phyloP scores from a whole-genome alignment of 2,888 invertebrate species.

The Clusia tigrina region DNA sequence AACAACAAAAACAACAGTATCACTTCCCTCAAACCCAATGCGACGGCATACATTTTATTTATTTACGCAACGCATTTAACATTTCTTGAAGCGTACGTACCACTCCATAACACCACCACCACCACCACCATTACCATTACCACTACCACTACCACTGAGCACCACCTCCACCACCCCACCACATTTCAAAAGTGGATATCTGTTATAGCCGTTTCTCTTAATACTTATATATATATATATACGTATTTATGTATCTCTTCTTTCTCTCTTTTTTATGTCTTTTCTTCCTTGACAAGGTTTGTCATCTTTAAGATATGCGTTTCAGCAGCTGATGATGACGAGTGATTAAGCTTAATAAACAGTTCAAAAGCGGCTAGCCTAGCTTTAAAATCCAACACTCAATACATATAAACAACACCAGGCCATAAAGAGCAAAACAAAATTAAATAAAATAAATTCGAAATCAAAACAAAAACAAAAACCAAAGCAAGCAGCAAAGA shows the following conservation, averaged over 20 bases:
- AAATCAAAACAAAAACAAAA: neutral
- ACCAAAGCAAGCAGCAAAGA: neutral
- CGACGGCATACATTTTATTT: neutral
- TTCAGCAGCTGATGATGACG: neutral
- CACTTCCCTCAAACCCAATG: too few relatives aligned
- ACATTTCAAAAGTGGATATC: neutral
- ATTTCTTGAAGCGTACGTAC: too few relatives aligned
- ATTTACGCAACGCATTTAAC: neutral
- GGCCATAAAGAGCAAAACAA: neutral
- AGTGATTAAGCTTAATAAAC: neutral
- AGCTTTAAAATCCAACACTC: too few relatives aligned
- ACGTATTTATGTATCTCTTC: too few relatives aligned
- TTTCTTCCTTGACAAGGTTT: neutral
- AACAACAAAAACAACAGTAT: too few relatives aligned
- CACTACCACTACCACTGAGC: too few relatives aligned
- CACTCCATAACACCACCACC: too few relatives aligned
- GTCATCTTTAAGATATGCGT: neutral
- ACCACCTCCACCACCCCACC: too few relatives aligned
- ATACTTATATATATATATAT: too few relatives aligned
- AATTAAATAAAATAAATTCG: neutral
- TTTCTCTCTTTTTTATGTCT: slow-evolving; percentile 8
- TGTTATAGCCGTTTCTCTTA: too few relatives aligned
- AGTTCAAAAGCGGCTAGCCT: neutral
- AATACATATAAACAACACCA: too few relatives aligned
- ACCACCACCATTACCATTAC: too few relatives aligned